phyloP scores from a whole-genome alignment of 2,113 vertebrate species.

The Onychostoma macrolepis region DNA sequence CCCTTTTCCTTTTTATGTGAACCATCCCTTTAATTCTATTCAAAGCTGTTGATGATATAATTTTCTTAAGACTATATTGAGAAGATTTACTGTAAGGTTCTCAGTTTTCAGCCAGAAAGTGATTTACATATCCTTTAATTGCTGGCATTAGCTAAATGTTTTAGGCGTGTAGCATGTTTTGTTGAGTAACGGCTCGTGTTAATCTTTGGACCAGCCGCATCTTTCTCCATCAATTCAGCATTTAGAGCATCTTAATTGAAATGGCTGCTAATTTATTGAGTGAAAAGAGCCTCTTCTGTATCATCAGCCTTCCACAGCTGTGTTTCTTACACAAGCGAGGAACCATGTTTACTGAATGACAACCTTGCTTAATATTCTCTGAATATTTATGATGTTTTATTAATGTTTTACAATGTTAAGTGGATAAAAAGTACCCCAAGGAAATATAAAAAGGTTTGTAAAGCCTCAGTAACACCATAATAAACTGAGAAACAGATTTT shows the following conservation, averaged over 20 bases:
- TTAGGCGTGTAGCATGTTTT: constrained; percentile 62
- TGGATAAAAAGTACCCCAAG: too few relatives aligned
- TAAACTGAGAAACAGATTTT: background rate
- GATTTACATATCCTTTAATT: constrained; percentile 68
- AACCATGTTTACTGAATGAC: background rate
- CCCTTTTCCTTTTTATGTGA: background rate
- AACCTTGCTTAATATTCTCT: background rate
- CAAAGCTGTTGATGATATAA: background rate
- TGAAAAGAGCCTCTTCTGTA: constrained; percentile 65
- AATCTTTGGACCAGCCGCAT: constrained; percentile 67
- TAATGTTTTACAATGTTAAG: background rate
- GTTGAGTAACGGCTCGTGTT: constrained; percentile 59
- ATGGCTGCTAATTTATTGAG: constrained; percentile 66
- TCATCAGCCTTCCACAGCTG: constrained; percentile 64
- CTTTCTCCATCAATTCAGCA: constrained; percentile 64
- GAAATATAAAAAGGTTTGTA: background rate
- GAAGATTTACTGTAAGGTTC: background rate
- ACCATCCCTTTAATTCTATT: background rate
- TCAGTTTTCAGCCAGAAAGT: constrained; percentile 48
- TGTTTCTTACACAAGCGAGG: constrained; percentile 33
- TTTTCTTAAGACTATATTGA: background rate
- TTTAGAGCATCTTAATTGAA: constrained; percentile 71
- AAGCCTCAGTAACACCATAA: background rate
- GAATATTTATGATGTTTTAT: constrained; percentile 1
- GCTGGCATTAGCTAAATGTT: constrained; percentile 70